phyloP scores from a whole-genome alignment of 2,888 invertebrate species.

The Gryllus longicercus region DNA sequence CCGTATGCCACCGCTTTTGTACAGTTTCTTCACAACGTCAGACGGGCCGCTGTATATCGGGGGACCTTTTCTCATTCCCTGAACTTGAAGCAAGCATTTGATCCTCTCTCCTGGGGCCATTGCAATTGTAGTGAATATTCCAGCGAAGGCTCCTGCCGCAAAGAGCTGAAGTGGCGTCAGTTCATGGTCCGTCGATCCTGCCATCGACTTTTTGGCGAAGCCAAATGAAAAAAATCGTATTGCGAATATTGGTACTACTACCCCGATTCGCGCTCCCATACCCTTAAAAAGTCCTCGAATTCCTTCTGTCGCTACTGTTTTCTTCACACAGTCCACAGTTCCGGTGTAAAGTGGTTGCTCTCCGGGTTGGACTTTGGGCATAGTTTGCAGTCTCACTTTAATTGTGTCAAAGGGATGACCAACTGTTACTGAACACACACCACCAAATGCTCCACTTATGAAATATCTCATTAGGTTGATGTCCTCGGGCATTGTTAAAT shows the following conservation, averaged over 20 bases:
- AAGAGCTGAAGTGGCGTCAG: constrained; percentile 53
- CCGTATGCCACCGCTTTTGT: constrained; percentile 55
- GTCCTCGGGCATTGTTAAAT: not conserved
- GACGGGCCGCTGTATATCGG: constrained; percentile 52
- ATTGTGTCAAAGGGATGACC: constrained; percentile 61
- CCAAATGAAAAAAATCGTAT: constrained; percentile 60
- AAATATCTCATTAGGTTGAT: constrained; percentile 53
- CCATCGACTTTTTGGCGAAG: constrained; percentile 51
- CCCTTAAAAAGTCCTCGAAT: constrained; percentile 45
- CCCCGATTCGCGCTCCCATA: constrained; percentile 60
- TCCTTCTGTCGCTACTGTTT: constrained; percentile 55
- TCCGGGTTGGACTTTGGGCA: constrained; percentile 52
- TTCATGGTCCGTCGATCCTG: constrained; percentile 48
- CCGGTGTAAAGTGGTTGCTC: constrained; percentile 53
- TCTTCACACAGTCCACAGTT: constrained; percentile 54
- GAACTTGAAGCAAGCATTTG: constrained; percentile 60
- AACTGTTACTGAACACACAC: constrained; percentile 53
- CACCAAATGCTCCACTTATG: constrained; percentile 55
- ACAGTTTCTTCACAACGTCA: constrained; percentile 56
- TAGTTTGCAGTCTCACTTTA: constrained; percentile 58
- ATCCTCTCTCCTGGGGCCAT: constrained; percentile 61
- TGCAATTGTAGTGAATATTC: constrained; percentile 57
- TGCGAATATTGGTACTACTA: constrained; percentile 61
- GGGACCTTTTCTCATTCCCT: constrained; percentile 41
- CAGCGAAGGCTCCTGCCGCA: constrained; percentile 57